Percentiles rank a stretch among this genome's conserved stretches.
Evolutionary conservation across 2,797 vertebrate species (phyloP).

Genomic region (Austrolebias charrua): DNA sequence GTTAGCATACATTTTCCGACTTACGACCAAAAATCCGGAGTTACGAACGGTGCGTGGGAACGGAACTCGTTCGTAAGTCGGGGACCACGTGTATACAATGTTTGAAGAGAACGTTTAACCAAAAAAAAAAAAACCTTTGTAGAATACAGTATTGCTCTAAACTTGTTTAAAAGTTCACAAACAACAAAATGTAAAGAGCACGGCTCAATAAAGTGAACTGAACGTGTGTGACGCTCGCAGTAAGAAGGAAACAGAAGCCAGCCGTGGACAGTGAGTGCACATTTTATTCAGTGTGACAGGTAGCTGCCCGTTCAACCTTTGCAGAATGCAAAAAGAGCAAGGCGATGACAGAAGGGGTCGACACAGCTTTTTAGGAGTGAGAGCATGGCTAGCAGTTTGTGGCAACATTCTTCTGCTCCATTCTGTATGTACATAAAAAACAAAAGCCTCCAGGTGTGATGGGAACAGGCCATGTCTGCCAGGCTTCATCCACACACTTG

Average conservation of each 20-base stretch:
- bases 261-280: slow-evolving; percentile 64
- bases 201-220: too few species aligned
- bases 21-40: too few species aligned
- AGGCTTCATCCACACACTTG: slow-evolving; percentile 32
- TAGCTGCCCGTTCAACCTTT: slow-evolving; percentile 67
- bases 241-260: slow-evolving; percentile 36
- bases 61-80: too few species aligned
- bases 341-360: slow-evolving; percentile 35
- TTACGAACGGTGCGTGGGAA: too few species aligned
- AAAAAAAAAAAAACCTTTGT: too few species aligned
- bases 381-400: slow-evolving; percentile 53
- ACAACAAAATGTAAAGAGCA: too few species aligned
- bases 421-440: slow-evolving; percentile 38
- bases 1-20: too few species aligned
- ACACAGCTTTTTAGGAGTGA: slow-evolving; percentile 48
- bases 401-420: slow-evolving; percentile 57
- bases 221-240: too few species aligned
- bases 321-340: slow-evolving; percentile 47
- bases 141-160: too few species aligned
- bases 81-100: too few species aligned
- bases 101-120: too few species aligned
- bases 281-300: slow-evolving; percentile 75
- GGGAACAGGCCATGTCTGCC: slow-evolving; percentile 17
- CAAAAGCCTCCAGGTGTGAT: slow-evolving; percentile 40
- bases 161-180: too few species aligned